Evolutionary conservation across 1,140 invertebrate genomes (phyloP), one percentile per base, ranked within the genome.

Genomic region (Aphidius gifuensis): DNA sequence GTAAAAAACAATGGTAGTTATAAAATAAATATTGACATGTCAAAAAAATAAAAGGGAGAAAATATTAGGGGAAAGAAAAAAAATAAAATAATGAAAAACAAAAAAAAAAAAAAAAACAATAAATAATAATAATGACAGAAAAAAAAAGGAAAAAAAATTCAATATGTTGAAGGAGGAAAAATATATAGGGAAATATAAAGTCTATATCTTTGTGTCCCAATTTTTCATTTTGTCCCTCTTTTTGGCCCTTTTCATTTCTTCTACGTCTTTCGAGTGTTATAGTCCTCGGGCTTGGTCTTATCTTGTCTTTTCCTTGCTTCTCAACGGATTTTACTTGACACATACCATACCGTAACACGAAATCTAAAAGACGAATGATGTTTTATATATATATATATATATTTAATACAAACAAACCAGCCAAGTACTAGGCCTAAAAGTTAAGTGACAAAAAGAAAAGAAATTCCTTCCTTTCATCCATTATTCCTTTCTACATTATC

Each of bases 361-460:
- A 40, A 55, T 55, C 53, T 55, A 55, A 55, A 55, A 42, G 53
- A 43, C 53, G 44, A 58, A 42, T 44, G 44, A 32, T 32, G 4
- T 32, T 32, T 32, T 32, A 0, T 32, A 32, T 4, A 32, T 4
- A 32, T 32, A 32, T 32, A 32, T 32, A 32, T 32, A 32, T 32
- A 32, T 32, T 32, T 32, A 3, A 32, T 4, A 32, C 23, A 32
- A 32, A 32, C 23, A 32, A 32, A 32, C 23, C 23, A 32, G 23
- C 23, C 23, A 47, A 58, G 16, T n/a, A 38, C 38, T 59, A 49
- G 58, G 58, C 47, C 58, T 59, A 48, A 46, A 58, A 47, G 45
- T 42, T 59, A 16, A 48, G 47, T 40, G 47, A 59, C 46, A 59
- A 59, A 59, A 45, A 32, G 56, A 7, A 39, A 58, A 58, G 32